Conservation (phyloP, 1,140 invertebrate species). For the Argopecten irradians region DNA sequence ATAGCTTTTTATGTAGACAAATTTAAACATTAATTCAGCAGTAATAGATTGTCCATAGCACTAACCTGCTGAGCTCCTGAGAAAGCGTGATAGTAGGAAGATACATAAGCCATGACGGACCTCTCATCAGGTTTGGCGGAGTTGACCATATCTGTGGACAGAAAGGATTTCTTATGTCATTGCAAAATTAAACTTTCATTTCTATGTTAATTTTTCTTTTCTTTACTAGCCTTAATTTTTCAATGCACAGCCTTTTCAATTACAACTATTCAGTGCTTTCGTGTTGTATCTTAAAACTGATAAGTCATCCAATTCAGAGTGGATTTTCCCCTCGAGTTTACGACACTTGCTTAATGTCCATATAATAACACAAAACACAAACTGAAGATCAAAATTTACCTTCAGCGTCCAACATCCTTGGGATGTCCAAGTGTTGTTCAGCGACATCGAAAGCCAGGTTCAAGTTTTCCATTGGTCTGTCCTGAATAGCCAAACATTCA, state of each 20-base stretch:
- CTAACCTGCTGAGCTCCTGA: slow-evolving; percentile 98
- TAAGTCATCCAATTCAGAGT: no score
- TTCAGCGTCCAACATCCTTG: slow-evolving; percentile 99
- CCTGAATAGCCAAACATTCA: slow-evolving; percentile 77
- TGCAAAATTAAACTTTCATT: background rate
- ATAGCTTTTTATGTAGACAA: no score
- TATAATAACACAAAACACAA: no score
- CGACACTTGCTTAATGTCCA: no score
- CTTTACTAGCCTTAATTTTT: background rate
- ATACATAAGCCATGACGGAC: slow-evolving; percentile 99
- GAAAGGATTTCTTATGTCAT: background rate
- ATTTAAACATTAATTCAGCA: no score
- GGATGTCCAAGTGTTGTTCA: slow-evolving; percentile 99
- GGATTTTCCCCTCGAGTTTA: no score
- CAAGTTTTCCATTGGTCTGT: slow-evolving; percentile 98
- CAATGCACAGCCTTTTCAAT: background rate
- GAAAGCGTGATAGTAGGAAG: slow-evolving; percentile 99
- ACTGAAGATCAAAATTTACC: slow-evolving; percentile 83
- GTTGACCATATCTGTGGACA: slow-evolving; percentile 94
- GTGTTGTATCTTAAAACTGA: no score
- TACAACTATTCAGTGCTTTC: background rate
- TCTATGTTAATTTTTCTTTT: background rate
- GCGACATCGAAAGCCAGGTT: slow-evolving; percentile 99
- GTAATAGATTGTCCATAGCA: no score
- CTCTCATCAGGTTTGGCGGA: slow-evolving; percentile 99